Evolutionary conservation across 2,888 invertebrate genomes (phyloP).

Genomic region (Heliconius ismenius): DNA sequence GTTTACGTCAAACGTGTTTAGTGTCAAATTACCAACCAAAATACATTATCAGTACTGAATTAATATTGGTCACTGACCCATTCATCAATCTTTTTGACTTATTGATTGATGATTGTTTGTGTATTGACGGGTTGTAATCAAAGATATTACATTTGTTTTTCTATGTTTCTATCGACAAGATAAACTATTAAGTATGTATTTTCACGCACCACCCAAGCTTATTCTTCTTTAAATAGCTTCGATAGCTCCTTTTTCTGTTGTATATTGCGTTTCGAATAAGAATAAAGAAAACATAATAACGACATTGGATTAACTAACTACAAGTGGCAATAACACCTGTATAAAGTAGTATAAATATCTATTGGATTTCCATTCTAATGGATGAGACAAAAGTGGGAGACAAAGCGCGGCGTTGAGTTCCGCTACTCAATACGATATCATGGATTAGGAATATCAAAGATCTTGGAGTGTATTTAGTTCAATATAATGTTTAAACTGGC

Average conservation of each 20-base stretch:
- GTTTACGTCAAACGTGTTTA: conserved; percentile 70
- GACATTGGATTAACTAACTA: not conserved
- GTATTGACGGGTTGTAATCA: conserved; percentile 76
- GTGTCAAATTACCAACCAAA: conserved; percentile 76
- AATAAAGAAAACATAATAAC: too few relatives aligned
- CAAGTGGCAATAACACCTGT: not conserved
- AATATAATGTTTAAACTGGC: not conserved
- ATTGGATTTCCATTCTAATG: too few relatives aligned
- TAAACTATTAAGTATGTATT: not conserved
- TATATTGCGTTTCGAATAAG: too few relatives aligned
- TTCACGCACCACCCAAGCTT: not conserved
- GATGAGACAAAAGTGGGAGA: too few relatives aligned
- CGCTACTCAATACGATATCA: not conserved
- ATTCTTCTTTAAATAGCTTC: too few relatives aligned
- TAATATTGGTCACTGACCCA: conserved; percentile 65
- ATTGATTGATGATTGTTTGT: conserved; percentile 74
- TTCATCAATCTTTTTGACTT: conserved; percentile 77
- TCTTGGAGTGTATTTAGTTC: too few relatives aligned
- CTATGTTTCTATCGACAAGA: not conserved
- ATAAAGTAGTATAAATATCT: not conserved
- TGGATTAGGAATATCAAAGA: not conserved
- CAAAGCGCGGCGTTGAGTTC: too few relatives aligned
- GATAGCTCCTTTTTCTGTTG: too few relatives aligned
- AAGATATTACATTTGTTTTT: conserved; percentile 53
- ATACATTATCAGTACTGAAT: conserved; percentile 71